These are phyloP conservation scores for Mylabris sibirica DNA, from an alignment of 2,888 invertebrate species.

Conservation along the genomic window DNA sequence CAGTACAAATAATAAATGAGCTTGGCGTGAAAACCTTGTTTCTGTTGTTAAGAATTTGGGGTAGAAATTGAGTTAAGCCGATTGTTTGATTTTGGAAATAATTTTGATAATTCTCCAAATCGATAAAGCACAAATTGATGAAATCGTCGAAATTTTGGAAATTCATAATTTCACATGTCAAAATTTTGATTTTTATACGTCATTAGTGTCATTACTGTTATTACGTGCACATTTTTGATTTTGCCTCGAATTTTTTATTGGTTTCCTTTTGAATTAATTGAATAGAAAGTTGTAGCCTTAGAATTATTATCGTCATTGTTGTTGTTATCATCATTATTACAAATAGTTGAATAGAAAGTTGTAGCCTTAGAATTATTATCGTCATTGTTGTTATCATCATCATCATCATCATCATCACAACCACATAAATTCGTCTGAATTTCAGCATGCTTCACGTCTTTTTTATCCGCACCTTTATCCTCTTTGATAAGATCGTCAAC, in stretches of 20 bases:
- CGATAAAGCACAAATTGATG: neutral
- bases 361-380: neutral
- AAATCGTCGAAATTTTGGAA: neutral
- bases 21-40: neutral
- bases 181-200: neutral
- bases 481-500: neutral
- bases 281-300: neutral
- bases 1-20: too few relatives aligned
- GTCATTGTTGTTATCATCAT: too few relatives aligned
- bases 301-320: neutral
- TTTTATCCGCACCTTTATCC: neutral
- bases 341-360: too few relatives aligned
- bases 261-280: neutral
- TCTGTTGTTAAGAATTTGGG: neutral
- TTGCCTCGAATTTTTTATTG: neutral
- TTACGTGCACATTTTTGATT: neutral
- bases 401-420: conserved; percentile 4
- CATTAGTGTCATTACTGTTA: neutral
- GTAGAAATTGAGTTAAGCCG: neutral
- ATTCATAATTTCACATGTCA: neutral
- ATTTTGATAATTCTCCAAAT: conserved; percentile 7
- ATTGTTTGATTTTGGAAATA: conserved; percentile 10
- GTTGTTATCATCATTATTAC: neutral
- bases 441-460: neutral
- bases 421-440: neutral